Evolutionary conservation across 2,797 vertebrate genomes (phyloP).

Genomic region (Bucorvus abyssinicus): DNA sequence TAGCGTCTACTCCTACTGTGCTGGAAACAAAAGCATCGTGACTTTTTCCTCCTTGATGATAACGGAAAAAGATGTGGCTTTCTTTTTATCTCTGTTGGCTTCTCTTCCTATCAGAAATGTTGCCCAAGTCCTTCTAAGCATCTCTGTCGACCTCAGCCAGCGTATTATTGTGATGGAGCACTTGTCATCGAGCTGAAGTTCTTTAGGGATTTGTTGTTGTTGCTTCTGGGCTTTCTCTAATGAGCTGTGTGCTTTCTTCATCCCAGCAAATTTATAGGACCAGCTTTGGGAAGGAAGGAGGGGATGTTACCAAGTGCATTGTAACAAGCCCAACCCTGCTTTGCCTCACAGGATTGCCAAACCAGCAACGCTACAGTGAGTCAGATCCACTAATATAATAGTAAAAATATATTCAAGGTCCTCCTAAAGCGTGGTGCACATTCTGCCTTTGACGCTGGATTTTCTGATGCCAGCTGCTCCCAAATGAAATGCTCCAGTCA

Average conservation of each 20-base stretch:
- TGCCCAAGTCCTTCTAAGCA: not conserved
- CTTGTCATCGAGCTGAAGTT: not conserved
- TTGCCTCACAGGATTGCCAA: not conserved
- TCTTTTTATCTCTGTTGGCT: not conserved
- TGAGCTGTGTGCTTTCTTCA: not conserved
- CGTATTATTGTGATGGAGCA: not conserved
- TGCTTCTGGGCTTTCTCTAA: not conserved
- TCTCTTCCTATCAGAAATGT: not conserved
- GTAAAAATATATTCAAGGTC: not conserved
- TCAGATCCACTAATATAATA: not conserved
- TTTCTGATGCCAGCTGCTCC: not conserved
- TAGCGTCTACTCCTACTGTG: rapidly evolving
- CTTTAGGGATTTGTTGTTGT: not conserved
- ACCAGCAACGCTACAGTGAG: not conserved
- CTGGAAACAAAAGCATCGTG: rapidly evolving
- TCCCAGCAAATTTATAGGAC: not conserved
- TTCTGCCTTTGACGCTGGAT: not conserved
- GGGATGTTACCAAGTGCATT: not conserved
- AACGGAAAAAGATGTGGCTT: not conserved
- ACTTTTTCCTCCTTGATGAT: not conserved
- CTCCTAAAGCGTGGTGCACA: not conserved
- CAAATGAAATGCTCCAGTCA: not conserved
- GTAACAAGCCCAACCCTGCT: not conserved
- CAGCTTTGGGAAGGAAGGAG: not conserved
- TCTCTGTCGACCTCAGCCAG: not conserved